phyloP scores from a whole-genome alignment of 37 sponge, comb jelly and placozoan species.

The Oscarella lobularis region DNA sequence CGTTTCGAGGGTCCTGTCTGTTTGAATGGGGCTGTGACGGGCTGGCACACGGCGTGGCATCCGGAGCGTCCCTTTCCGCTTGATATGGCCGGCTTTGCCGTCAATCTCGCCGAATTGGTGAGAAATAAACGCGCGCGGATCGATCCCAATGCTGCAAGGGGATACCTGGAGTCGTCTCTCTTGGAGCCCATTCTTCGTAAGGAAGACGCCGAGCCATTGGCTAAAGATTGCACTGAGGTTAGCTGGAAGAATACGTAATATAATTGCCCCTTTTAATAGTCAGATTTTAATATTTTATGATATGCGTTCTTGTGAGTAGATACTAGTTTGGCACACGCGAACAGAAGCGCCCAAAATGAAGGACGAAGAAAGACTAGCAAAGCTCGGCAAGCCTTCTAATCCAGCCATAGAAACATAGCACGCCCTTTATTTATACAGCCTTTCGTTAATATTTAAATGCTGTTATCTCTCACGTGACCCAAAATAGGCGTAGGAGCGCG shows the following conservation, averaged over 20 bases:
- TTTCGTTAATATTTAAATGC: no score
- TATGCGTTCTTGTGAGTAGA: constrained; percentile 9
- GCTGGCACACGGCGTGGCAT: constrained; percentile 63
- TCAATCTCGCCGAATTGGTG: constrained; percentile 28
- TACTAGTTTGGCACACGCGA: constrained; percentile 77
- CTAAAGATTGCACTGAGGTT: constrained; percentile 46
- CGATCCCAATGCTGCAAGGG: constrained; percentile 22
- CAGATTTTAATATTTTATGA: not conserved
- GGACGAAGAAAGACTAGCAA: constrained; percentile 20
- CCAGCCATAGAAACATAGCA: constrained; percentile 44
- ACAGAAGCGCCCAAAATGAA: constrained; percentile 57
- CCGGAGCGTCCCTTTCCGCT: constrained; percentile 44
- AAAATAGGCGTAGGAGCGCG: no score
- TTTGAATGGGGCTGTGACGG: constrained; percentile 38
- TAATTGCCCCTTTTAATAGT: not conserved
- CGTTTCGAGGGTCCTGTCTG: constrained; percentile 78
- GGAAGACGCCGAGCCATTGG: constrained; percentile 48
- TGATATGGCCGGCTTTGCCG: constrained; percentile 92
- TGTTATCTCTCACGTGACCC: no score
- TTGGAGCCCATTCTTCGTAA: constrained; percentile 13
- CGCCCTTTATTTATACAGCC: no score
- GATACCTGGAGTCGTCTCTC: constrained; percentile 54
- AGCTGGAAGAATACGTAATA: not conserved
- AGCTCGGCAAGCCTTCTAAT: constrained; percentile 36
- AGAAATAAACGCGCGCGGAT: constrained; percentile 16